Evolutionary conservation across 1,140 invertebrate genomes (phyloP).

Genomic region (Drosophila repleta): DNA sequence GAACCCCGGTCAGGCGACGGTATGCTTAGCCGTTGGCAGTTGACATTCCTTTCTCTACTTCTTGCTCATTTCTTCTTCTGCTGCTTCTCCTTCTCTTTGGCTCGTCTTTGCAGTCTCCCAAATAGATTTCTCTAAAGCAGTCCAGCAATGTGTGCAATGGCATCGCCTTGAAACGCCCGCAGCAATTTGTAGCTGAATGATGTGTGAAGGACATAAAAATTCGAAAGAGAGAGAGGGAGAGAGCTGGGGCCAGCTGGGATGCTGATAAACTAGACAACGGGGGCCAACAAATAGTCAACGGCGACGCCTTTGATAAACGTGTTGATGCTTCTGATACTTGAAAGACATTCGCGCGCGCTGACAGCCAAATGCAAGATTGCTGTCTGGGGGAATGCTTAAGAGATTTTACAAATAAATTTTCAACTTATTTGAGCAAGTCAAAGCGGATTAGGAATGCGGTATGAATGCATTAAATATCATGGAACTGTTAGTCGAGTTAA

Average conservation of each 20-base stretch:
- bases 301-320: slow-evolving; percentile 54
- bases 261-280: slow-evolving; percentile 61
- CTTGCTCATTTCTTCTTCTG: slow-evolving; percentile 3
- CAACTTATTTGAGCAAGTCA: neutral
- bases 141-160: slow-evolving; percentile 60
- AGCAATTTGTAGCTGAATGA: slow-evolving; percentile 80
- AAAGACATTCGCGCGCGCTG: slow-evolving; percentile 31
- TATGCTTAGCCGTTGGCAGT: slow-evolving; percentile 58
- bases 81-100: too few species aligned
- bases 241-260: too few species aligned
- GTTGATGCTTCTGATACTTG: slow-evolving; percentile 60
- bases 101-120: slow-evolving; percentile 45
- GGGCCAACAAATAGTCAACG: slow-evolving; percentile 44
- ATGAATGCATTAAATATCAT: too few species aligned
- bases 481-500: too few species aligned
- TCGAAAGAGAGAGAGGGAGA: too few species aligned
- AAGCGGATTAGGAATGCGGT: too few species aligned
- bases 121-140: slow-evolving; percentile 69
- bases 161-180: slow-evolving; percentile 56
- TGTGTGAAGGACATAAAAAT: slow-evolving; percentile 79
- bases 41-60: slow-evolving; percentile 61
- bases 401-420: slow-evolving; percentile 15
- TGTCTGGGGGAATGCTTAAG: slow-evolving; percentile 9
- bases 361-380: slow-evolving; percentile 39
- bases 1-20: slow-evolving; percentile 50